Base-by-base conservation (phyloP, 2,888 invertebrate species). In the Melanargia galathea region DNA sequence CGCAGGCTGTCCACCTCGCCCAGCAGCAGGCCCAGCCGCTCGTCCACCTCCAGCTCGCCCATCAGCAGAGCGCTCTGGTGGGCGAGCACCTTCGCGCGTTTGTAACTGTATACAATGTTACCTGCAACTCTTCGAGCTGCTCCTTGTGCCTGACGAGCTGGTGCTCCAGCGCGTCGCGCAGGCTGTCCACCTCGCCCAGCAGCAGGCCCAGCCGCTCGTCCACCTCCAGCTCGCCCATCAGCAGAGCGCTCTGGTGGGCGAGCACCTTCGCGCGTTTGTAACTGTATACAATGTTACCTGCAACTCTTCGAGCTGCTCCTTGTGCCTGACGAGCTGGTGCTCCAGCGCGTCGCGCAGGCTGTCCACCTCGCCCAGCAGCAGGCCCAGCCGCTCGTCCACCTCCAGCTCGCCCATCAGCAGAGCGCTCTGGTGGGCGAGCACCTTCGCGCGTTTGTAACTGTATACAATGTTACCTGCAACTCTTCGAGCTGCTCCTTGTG, bases 1-100 rank as follows among this genome's bases (percentile, higher is more conserved):
- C 93, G 92, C 40, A 95, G 83, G 52, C 87, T 84, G 79, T 94
- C 95, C 49, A 95, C 92, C 75, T 95, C 95, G 55, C 83, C 84
- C 38, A 95, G 84, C 56, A 94, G 79, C 60, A 92, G 71, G 63
- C 93, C 80, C 35, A 93, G 87, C 6, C 93, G 81, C 70, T 93
- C 93, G 66, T 93, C 93, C 1, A 85, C 76, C 40, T 90, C 90
- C 54, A 93, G 83, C 46, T 94, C 93, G 0, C 93, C 93, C 85
- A 94, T 84, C 16, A 95, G 83, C 18, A 95, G 82, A 0, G 94
- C 91, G 73, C 26, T 52, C 95, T 80, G 26, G 43, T 40, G 26
- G 2, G 26, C 26, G 26, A 30, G 26, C 26, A 30, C 26, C 26
- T 30, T 2, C 6, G 26, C 2, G 5, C n/a, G n/a, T n/a, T n/a